Evolutionary conservation across 2,113 vertebrate genomes (phyloP), one percentile per base, ranked within the genome.

Genomic region (Haemorhous mexicanus): DNA sequence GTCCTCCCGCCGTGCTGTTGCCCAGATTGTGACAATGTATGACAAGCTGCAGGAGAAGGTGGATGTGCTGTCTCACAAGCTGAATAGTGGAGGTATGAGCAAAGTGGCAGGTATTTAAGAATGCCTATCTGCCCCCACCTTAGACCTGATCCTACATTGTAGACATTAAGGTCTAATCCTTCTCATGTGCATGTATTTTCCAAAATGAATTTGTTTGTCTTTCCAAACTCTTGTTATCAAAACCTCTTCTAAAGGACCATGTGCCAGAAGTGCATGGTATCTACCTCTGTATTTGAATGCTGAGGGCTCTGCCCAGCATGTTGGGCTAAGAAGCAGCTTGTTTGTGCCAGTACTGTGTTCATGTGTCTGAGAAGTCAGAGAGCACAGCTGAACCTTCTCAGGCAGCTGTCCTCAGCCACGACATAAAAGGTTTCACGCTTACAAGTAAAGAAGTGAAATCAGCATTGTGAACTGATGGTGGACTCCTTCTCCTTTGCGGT

Each of bases 1-100:
- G 94, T 99, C 98, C 21, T 99, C 99, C 69, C 97, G 98, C n/a
- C 98, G 98, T 84, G 99, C 99, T 53, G 98, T 99, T 68, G 97
- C 96, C 58, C 99, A 98, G 50, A 98, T 99, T 63, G 98, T 98
- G 53, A 98, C 98, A 3, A 98, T 99, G 69, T 99, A 99, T 8
- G 98, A 99, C 93, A 98, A 98, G 69, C 93, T 99, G 41, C 99
- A 98, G 96, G 98, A 98, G 79, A 97, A 97, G 46, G 96, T 98
- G 85, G 98, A 98, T 46, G 86, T 97, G 39, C 87, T 98, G 23
- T 96, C 97, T 19, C 93, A 97, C 32, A 98, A 98, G 85, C 91
- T 98, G 28, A 98, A 97, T 30, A 98, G 97, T 74, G 97, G 98
- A 97, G 98, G 98, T 98, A 93, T 87, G 97, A 67, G 39, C 18